These are phyloP conservation scores for Cotesia chilonis DNA, from an alignment of 1,140 invertebrate genomes.

Conservation along the genomic window DNA sequence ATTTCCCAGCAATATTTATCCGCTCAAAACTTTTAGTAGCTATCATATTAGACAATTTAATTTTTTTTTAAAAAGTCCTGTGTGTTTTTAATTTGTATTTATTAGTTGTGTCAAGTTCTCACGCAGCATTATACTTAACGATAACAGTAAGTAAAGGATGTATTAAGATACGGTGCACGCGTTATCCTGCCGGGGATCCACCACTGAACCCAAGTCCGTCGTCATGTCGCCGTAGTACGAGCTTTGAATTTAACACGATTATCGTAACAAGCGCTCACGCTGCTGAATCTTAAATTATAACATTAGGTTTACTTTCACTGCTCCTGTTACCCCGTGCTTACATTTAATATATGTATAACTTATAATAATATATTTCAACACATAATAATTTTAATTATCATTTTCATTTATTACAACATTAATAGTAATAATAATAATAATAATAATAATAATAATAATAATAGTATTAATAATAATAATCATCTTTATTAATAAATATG, in stretches of 20 bases:
- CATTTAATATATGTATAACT: no score
- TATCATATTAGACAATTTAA: background rate
- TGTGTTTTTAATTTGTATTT: no score
- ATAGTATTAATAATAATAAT: background rate
- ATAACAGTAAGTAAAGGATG: background rate
- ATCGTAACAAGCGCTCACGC: conserved; percentile 11
- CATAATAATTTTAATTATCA: background rate
- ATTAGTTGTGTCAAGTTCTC: no score
- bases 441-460: background rate
- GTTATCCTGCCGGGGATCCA: conserved; percentile 7
- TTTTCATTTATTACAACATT: background rate
- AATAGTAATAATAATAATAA: no score
- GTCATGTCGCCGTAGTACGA: conserved; percentile 6
- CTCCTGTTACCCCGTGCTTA: background rate
- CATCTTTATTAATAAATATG: background rate
- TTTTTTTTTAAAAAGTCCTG: no score
- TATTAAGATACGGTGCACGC: conserved; percentile 19
- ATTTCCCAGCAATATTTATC: background rate
- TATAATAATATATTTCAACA: background rate
- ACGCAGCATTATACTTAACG: no score
- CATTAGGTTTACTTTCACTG: background rate
- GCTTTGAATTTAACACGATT: conserved; percentile 21
- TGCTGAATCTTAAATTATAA: conserved; percentile 17
- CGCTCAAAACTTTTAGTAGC: conserved; percentile 4
- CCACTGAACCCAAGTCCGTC: background rate